These are phyloP conservation scores for Atrina japonica DNA, from an alignment of 2,888 invertebrate genomes.

Conservation along the genomic window DNA sequence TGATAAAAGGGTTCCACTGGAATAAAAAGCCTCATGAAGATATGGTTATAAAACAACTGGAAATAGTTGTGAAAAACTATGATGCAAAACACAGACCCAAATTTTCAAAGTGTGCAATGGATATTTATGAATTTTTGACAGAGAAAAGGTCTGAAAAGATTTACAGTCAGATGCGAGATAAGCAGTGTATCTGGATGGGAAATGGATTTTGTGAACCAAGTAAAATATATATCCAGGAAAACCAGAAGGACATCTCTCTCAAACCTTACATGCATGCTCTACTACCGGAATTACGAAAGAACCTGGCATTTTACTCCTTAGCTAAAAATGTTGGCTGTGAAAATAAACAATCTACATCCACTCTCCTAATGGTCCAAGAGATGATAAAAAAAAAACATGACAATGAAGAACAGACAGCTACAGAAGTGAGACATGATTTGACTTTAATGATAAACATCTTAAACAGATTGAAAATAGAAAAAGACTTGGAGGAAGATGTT, in stretches of 20 bases:
- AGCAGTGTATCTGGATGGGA: slow-evolving; percentile 50
- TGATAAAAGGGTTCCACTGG: slow-evolving; percentile 36
- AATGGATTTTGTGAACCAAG: slow-evolving; percentile 41
- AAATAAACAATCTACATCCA: slow-evolving; percentile 25
- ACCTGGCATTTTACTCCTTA: slow-evolving; percentile 25
- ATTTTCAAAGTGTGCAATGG: slow-evolving; percentile 22
- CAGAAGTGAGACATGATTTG: slow-evolving; percentile 31
- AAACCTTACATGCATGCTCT: slow-evolving; percentile 47
- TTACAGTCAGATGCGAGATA: not conserved
- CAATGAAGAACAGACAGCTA: not conserved
- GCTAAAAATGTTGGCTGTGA: slow-evolving; percentile 42
- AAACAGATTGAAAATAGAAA: slow-evolving; percentile 28
- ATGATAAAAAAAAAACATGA: slow-evolving; percentile 39
- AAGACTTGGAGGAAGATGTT: slow-evolving; percentile 15
- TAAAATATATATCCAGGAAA: slow-evolving; percentile 27
- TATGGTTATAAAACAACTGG: slow-evolving; percentile 42
- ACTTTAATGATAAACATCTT: slow-evolving; percentile 47
- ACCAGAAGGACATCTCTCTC: slow-evolving; percentile 35
- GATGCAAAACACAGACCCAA: slow-evolving; percentile 30
- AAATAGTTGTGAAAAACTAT: slow-evolving; percentile 26
- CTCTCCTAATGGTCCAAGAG: slow-evolving; percentile 31
- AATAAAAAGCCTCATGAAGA: slow-evolving; percentile 21
- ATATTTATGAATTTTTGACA: slow-evolving; percentile 36
- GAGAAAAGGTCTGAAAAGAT: not conserved
- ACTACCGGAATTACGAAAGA: slow-evolving; percentile 40